Conservation (phyloP, 1,140 invertebrate species). For the Globodera rostochiensis region DNA sequence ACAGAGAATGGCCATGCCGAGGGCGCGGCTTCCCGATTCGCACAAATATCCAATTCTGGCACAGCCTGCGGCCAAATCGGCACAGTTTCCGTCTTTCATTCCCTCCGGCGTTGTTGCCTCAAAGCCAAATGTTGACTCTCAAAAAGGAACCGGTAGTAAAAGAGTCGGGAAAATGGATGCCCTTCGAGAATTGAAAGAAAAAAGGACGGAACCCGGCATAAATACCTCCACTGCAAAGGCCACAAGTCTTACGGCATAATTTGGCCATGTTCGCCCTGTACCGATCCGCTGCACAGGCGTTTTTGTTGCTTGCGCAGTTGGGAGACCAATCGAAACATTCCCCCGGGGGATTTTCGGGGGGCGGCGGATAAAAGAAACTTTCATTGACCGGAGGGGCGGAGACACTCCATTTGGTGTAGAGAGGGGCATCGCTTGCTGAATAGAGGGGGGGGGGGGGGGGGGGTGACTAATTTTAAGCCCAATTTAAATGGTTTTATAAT, state of each 20-base stretch:
- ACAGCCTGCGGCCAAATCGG: neutral
- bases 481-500: no score
- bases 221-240: neutral
- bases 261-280: neutral
- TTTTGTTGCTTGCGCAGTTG: neutral
- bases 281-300: neutral
- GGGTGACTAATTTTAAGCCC: no score
- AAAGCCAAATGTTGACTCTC: no score
- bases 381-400: neutral
- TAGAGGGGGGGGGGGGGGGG: no score
- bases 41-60: neutral
- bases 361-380: neutral
- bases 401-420: no score
- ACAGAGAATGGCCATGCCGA: neutral
- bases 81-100: neutral
- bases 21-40: neutral
- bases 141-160: no score
- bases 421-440: no score
- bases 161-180: no score
- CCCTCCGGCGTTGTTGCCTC: no score
- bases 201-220: no score
- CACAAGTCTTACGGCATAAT: slow-evolving; percentile 3
- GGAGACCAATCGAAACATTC: neutral
- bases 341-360: neutral
- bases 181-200: no score